These are phyloP conservation scores for Brachionus plicatilis DNA, from an alignment of 1,140 invertebrate genomes.

Conservation along the genomic window DNA sequence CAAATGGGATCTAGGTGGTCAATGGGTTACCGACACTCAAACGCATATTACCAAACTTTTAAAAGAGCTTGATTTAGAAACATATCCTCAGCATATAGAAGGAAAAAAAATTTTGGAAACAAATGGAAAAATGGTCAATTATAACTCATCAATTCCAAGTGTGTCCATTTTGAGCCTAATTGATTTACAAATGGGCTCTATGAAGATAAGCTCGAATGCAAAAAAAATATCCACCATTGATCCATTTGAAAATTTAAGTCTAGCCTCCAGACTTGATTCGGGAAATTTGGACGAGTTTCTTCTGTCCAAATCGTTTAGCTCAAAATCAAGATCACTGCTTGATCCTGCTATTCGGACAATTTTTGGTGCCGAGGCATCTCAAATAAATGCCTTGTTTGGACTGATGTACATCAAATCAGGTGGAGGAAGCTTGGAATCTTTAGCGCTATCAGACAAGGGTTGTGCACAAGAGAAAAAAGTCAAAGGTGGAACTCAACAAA, in stretches of 20 bases:
- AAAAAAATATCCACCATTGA: conserved; percentile 4
- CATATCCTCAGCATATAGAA: conserved; percentile 48
- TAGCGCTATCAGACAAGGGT: conserved; percentile 45
- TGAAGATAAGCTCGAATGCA: neutral
- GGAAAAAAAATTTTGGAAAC: conserved; percentile 54
- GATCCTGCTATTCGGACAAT: conserved; percentile 46
- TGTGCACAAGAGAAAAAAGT: conserved; percentile 17
- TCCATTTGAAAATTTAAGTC: neutral
- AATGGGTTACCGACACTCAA: conserved; percentile 52
- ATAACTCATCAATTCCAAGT: conserved; percentile 50
- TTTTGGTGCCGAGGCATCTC: conserved; percentile 49
- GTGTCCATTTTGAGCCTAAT: conserved; percentile 47
- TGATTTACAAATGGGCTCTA: neutral
- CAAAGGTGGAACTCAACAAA: conserved; percentile 54
- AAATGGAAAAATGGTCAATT: conserved; percentile 44
- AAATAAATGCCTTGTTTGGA: conserved; percentile 55
- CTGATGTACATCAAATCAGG: conserved; percentile 52
- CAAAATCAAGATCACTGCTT: conserved; percentile 48
- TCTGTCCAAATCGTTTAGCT: conserved; percentile 46
- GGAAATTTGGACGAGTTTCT: conserved; percentile 1
- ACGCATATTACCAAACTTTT: conserved; percentile 49
- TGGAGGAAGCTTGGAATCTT: conserved; percentile 50
- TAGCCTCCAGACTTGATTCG: neutral
- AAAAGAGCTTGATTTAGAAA: conserved; percentile 48
- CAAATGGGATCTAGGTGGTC: conserved; percentile 51